A percentile compares a stretch with the other conserved stretches of the same genome.
These are phyloP conservation scores for Drosophila dives DNA, from an alignment of 2,888 invertebrate species.

Conservation along the genomic window DNA sequence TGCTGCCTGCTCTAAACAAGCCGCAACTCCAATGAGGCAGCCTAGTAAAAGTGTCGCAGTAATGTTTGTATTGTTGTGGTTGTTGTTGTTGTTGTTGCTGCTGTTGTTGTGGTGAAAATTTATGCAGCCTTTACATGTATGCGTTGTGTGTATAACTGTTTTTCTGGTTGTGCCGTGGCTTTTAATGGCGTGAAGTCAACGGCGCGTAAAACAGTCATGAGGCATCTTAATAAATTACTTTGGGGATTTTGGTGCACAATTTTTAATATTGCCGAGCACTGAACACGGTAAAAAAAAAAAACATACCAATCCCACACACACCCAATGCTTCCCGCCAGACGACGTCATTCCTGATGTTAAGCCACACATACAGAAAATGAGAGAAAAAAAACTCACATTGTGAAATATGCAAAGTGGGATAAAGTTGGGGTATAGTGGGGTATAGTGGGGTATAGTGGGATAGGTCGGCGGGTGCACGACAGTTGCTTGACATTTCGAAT, in stretches of 20 bases:
- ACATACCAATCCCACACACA: constrained; percentile 17
- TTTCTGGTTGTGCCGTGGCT: constrained; percentile 61
- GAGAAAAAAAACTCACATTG: neutral
- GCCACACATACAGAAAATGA: constrained; percentile 23
- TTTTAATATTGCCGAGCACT: constrained; percentile 76
- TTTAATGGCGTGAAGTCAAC: constrained; percentile 83
- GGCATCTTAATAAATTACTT: constrained; percentile 85
- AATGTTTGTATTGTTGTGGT: constrained; percentile 3
- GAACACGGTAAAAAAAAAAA: constrained; percentile 22
- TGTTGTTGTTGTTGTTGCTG: constrained; percentile 16
- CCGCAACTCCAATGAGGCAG: constrained; percentile 62
- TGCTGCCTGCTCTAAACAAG: constrained; percentile 48
- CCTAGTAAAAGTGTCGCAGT: constrained; percentile 46
- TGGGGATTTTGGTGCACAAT: constrained; percentile 83
- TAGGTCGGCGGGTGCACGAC: constrained; percentile 57
- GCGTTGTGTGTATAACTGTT: constrained; percentile 30
- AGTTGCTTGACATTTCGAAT: constrained; percentile 77
- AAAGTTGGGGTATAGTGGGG: constrained; percentile 2
- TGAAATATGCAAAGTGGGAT: constrained; percentile 28
- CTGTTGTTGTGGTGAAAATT: constrained; percentile 51
- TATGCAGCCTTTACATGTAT: constrained; percentile 67
- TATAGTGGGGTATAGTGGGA: neutral
- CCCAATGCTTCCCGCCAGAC: constrained; percentile 42
- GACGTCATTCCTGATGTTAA: constrained; percentile 47
- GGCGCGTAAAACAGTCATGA: constrained; percentile 83